Percentiles rank a stretch among this genome's conserved stretches.
Evolutionary conservation across 2,888 invertebrate genomes (phyloP).

Genomic region (Blastobasis adustella): DNA sequence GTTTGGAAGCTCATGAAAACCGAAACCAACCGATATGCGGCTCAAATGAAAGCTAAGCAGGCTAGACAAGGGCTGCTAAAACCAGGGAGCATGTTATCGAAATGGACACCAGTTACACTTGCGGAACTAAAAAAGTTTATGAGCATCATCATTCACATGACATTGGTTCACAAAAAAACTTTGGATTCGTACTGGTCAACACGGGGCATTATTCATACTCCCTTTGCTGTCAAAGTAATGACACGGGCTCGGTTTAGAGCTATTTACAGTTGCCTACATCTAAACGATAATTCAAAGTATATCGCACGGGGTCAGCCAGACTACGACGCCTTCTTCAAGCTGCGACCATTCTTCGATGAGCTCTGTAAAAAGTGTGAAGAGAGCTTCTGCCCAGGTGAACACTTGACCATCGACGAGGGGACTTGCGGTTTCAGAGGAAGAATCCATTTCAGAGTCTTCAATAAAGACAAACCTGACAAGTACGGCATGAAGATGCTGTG

Average conservation of each 20-base stretch:
- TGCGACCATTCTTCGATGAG: conserved; percentile 15
- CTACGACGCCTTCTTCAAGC: conserved; percentile 15
- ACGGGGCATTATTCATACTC: conserved; percentile 12
- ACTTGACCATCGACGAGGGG: conserved; percentile 14
- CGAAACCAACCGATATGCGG: conserved; percentile 5
- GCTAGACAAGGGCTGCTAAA: conserved; percentile 1
- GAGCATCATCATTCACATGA: conserved; percentile 12
- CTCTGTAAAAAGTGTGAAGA: conserved; percentile 11
- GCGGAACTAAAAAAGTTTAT: conserved; percentile 10
- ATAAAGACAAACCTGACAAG: conserved; percentile 18
- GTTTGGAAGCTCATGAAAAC: conserved; percentile 4
- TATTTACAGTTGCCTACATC: conserved; percentile 17
- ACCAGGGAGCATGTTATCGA: conserved; percentile 2
- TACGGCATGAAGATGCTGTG: conserved; percentile 16
- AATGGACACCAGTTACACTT: conserved; percentile 12
- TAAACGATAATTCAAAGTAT: conserved; percentile 16
- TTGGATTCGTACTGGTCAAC: conserved; percentile 19
- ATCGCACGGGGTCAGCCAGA: conserved; percentile 11
- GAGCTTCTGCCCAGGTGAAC: conserved; percentile 12
- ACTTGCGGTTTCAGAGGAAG: conserved; percentile 16
- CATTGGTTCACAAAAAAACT: conserved; percentile 13
- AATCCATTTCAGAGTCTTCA: conserved; percentile 13
- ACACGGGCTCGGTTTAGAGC: conserved; percentile 13
- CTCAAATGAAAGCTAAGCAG: conserved; percentile 7
- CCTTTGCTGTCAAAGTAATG: conserved; percentile 15